phyloP scores from a whole-genome alignment of 2,888 invertebrate species.

The Himalopsyche kuldschensis region DNA sequence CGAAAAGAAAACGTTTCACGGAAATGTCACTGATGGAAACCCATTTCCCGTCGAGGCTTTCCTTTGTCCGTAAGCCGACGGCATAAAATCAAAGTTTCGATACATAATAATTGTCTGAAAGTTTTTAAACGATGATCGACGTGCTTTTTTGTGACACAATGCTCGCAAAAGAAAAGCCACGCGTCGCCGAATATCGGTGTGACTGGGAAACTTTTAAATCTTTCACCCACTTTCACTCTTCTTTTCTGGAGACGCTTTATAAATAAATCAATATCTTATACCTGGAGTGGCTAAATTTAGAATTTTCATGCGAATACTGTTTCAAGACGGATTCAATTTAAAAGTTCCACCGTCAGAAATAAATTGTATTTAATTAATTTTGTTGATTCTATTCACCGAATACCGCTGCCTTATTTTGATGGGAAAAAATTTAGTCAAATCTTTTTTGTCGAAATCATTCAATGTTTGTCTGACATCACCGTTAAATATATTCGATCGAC shows the following conservation, averaged over 20 bases:
- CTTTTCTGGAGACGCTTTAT: background rate
- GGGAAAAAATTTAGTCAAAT: too few species aligned
- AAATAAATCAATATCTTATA: background rate
- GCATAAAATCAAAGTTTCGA: background rate
- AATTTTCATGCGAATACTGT: too few species aligned
- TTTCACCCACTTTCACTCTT: background rate
- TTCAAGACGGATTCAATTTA: too few species aligned
- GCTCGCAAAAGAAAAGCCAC: background rate
- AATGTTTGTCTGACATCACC: too few species aligned
- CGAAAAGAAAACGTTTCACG: background rate
- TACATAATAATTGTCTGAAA: constrained; percentile 1
- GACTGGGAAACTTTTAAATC: background rate
- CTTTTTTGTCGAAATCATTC: too few species aligned
- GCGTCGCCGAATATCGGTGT: background rate
- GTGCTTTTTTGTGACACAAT: background rate
- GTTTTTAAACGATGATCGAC: background rate
- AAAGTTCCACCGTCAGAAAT: too few species aligned
- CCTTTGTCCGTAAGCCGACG: background rate
- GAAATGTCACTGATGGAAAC: background rate
- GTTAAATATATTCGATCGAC: too few species aligned
- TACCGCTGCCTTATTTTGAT: too few species aligned
- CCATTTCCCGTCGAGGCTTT: background rate
- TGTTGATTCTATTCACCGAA: too few species aligned
- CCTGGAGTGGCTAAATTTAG: too few species aligned
- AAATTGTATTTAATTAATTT: too few species aligned